Conservation (phyloP, 2,113 vertebrate species). For the Phyllostomus discolor region DNA sequence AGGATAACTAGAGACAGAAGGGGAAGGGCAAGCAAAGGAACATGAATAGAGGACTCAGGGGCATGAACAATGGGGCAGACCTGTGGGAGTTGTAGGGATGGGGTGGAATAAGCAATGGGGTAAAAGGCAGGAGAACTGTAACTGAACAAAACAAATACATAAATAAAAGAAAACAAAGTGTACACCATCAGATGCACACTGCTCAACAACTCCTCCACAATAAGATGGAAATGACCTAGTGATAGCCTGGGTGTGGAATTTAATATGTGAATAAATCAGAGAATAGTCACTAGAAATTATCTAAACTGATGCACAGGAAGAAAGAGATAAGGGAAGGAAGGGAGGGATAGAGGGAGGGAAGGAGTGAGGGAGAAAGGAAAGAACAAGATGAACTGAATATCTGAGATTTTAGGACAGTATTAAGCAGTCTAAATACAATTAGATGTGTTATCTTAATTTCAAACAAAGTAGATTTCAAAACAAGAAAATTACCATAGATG, state of each 20-base stretch:
- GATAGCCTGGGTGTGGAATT: not conserved
- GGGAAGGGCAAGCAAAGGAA: too few relatives aligned
- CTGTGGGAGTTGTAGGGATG: too few relatives aligned
- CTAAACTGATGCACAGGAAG: not conserved
- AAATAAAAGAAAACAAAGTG: not conserved
- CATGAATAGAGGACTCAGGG: too few relatives aligned
- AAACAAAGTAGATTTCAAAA: not conserved
- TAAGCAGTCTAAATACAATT: not conserved
- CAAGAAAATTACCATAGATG: not conserved
- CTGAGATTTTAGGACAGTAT: not conserved
- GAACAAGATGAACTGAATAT: not conserved
- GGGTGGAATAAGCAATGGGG: too few relatives aligned
- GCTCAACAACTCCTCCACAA: not conserved
- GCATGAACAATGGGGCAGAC: too few relatives aligned
- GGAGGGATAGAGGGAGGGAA: too few relatives aligned
- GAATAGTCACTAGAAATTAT: not conserved
- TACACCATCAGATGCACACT: accelerated
- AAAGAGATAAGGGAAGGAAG: too few relatives aligned
- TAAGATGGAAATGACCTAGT: not conserved
- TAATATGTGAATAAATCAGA: not conserved
- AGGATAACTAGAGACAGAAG: too few relatives aligned
- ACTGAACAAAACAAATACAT: too few relatives aligned
- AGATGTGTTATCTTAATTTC: not conserved
- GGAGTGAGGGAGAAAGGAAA: not conserved
- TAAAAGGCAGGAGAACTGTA: too few relatives aligned